These are phyloP conservation scores for Latrodectus geometricus DNA, from an alignment of 1,140 invertebrate species.

Conservation along the genomic window DNA sequence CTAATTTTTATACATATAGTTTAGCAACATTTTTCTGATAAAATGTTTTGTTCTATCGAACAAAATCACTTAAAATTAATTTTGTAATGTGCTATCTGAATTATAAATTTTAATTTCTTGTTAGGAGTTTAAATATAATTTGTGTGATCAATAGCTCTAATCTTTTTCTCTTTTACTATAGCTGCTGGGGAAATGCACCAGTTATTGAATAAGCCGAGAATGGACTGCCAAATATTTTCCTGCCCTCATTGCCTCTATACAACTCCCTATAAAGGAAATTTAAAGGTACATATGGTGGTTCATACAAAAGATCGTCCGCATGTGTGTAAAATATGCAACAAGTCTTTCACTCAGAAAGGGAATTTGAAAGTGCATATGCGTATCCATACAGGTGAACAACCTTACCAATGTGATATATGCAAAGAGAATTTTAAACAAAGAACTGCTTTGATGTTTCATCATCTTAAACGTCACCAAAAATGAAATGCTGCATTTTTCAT, in stretches of 20 bases:
- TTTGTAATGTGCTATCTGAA: neutral
- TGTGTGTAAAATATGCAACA: constrained; percentile 35
- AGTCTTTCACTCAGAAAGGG: constrained; percentile 31
- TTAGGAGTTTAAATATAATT: neutral
- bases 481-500: too few species aligned
- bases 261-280: constrained; percentile 23
- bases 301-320: constrained; percentile 12
- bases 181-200: too few species aligned
- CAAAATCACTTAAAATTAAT: neutral
- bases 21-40: too few species aligned
- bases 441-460: neutral
- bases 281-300: constrained; percentile 9
- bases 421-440: neutral
- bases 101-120: neutral
- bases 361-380: constrained; percentile 2
- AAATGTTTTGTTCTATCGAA: too few species aligned
- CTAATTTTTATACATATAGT: too few species aligned
- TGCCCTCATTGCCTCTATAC: neutral
- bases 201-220: neutral
- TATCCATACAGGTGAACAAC: constrained; percentile 68
- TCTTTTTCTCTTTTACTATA: neutral
- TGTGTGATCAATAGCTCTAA: neutral
- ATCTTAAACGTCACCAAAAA: neutral
- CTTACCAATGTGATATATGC: constrained; percentile 71
- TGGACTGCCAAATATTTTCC: neutral